Percentiles rank a stretch among this genome's conserved stretches.
Evolutionary conservation across 1,140 invertebrate species (phyloP).

Genomic region (Euschistus heros): DNA sequence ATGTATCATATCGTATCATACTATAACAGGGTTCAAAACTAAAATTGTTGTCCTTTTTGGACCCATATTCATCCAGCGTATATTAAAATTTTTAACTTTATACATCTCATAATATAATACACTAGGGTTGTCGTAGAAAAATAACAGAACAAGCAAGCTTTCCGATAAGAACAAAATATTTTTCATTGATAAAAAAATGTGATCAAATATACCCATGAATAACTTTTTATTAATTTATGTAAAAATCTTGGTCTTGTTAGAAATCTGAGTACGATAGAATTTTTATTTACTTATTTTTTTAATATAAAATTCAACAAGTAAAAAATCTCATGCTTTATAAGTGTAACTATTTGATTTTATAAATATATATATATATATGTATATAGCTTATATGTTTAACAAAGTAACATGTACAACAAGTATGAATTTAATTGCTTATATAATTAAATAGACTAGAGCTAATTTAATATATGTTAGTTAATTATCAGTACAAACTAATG

Average conservation of each 20-base stretch:
- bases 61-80: too few relatives aligned
- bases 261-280: not conserved
- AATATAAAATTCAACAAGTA: constrained; percentile 2
- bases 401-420: not conserved
- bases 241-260: constrained; percentile 2
- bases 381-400: not conserved
- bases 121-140: too few relatives aligned
- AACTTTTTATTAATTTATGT: not conserved
- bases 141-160: too few relatives aligned
- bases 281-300: not conserved
- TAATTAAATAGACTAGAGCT: not conserved
- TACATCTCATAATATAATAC: too few relatives aligned
- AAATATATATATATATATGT: constrained; percentile 2
- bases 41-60: too few relatives aligned
- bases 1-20: too few relatives aligned
- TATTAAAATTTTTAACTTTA: too few relatives aligned
- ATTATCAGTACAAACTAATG: not conserved
- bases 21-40: too few relatives aligned
- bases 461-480: too few relatives aligned
- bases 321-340: not conserved
- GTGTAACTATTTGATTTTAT: not conserved
- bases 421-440: not conserved
- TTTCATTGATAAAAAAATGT: too few relatives aligned
- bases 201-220: too few relatives aligned
- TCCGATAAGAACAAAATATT: too few relatives aligned